phyloP scores from a whole-genome alignment of 2,797 vertebrate species.

The Falco columbarius region DNA sequence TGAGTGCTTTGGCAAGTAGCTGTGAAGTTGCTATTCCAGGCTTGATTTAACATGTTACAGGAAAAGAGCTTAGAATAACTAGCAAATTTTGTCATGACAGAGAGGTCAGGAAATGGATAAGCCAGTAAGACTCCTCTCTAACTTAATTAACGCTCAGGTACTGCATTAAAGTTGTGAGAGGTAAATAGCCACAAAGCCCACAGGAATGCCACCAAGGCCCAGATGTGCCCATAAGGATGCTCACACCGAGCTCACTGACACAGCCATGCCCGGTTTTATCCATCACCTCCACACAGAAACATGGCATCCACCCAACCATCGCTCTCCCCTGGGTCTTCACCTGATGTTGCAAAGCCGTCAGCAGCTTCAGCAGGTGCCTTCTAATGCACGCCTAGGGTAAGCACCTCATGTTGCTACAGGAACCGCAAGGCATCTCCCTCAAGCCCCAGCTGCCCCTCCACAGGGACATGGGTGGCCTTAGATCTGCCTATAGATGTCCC shows the following conservation, averaged over 20 bases:
- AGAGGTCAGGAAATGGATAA: background rate
- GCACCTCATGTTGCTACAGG: background rate
- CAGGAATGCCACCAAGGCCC: background rate
- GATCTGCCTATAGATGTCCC: background rate
- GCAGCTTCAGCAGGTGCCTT: background rate
- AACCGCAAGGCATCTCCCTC: background rate
- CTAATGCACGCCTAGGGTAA: background rate
- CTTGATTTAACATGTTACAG: background rate
- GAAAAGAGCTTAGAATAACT: background rate
- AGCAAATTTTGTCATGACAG: background rate
- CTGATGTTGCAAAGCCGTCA: background rate
- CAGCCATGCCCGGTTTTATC: background rate
- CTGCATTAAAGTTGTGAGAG: background rate
- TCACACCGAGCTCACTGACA: rapidly evolving
- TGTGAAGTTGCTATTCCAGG: background rate
- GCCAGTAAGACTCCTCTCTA: background rate
- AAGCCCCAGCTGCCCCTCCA: background rate
- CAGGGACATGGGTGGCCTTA: background rate
- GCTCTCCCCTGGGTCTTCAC: background rate
- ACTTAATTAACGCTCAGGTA: background rate
- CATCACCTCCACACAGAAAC: background rate
- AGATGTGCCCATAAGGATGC: background rate
- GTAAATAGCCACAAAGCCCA: background rate
- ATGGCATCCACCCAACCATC: rapidly evolving
- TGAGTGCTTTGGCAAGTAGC: background rate